Evolutionary conservation across 2,797 vertebrate genomes (phyloP), one percentile per base, ranked within the genome.

Genomic region (Bufotes viridis): DNA sequence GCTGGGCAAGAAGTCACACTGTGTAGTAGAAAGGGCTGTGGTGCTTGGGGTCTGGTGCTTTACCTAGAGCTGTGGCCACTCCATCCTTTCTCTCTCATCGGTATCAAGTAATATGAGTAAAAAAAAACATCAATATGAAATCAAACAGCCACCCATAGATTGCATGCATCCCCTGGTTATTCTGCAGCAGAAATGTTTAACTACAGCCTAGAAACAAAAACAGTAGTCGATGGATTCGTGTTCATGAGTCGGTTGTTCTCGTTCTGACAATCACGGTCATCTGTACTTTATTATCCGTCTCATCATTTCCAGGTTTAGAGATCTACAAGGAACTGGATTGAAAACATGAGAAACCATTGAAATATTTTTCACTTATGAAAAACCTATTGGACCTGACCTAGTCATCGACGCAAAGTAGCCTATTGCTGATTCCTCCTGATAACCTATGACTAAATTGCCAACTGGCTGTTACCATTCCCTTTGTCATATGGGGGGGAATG

Each of bases 261-360:
- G n/a, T 26, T 67, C 60, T 79, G 53, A 57, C 75, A 80, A 63
- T 69, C 69, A 51, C 63, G 63, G 63, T 58, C 85, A 86, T 86
- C 61, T 86, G 85, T 80, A 86, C 80, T 55, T 80, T 69, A 55
- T 86, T 86, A 86, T 79, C 63, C 34, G 76, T 63, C 70, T 80
- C 53, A 86, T 86, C 29, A 29, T 24, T 86, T 80, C 76, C 85
- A 86, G 85, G 65, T 72, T 70, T 42, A 42, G 10, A 24, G 67
- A 49, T 42, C 20, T 78, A 22, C 14, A 76, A 58, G 13, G 26
- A 78, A 86, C 60, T 42, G 11, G 79, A 55, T 26, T 34, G 26
- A 34, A 34, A 86, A 57, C 49, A 53, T 17, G 10, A n/a, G 74
- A 55, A 53, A 24, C 74, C 0, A 53, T 76, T 53, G 12, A 53